Conservation (phyloP, 1,140 invertebrate genomes). For the Halesus radiatus region DNA sequence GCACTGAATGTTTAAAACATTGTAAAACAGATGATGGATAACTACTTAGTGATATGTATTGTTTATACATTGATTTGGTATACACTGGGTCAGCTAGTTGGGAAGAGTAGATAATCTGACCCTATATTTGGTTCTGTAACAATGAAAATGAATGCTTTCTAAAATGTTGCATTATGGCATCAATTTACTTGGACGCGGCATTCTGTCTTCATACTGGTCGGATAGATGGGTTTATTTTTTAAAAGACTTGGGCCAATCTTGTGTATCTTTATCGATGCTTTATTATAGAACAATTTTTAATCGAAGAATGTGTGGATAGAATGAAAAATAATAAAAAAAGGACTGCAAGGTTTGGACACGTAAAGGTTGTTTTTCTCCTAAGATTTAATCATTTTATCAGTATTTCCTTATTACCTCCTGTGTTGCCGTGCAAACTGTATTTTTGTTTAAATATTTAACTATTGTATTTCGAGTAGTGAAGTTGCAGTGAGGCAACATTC, state of each 20-base stretch:
- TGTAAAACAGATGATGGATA: slow-evolving; percentile 7
- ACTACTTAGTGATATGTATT: not conserved
- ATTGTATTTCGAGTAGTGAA: slow-evolving; percentile 44
- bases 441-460: slow-evolving; percentile 35
- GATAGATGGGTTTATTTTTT: too few relatives aligned
- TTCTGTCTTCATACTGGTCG: too few relatives aligned
- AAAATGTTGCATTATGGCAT: too few relatives aligned
- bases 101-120: too few relatives aligned
- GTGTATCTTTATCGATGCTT: not conserved
- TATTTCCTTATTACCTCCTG: slow-evolving; percentile 51
- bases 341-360: not conserved
- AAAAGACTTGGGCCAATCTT: too few relatives aligned
- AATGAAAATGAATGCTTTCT: too few relatives aligned
- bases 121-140: too few relatives aligned
- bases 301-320: not conserved
- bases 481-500: slow-evolving; percentile 55
- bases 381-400: slow-evolving; percentile 32
- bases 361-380: slow-evolving; percentile 40
- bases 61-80: too few relatives aligned
- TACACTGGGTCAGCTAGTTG: too few relatives aligned
- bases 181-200: too few relatives aligned
- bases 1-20: slow-evolving; percentile 21
- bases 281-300: slow-evolving; percentile 8
- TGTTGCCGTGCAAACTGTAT: slow-evolving; percentile 48
- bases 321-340: slow-evolving; percentile 12